phyloP scores from a whole-genome alignment of 2,113 vertebrate species.

The Miniopterus natalensis region DNA sequence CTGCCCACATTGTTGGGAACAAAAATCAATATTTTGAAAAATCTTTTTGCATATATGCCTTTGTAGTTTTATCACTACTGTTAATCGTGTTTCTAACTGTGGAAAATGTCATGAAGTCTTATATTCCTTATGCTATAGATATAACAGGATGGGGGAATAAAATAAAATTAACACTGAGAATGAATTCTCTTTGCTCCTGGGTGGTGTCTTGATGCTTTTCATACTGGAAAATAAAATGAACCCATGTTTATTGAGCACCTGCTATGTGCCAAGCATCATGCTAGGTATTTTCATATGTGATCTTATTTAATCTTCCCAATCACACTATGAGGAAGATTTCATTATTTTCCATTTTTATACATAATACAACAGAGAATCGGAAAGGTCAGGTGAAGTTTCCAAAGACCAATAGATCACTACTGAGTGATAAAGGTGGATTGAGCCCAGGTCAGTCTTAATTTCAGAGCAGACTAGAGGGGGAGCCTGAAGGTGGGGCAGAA shows the following conservation, averaged over 20 bases:
- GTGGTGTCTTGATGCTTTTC: neutral
- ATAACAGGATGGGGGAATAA: neutral
- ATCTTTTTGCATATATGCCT: neutral
- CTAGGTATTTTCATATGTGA: neutral
- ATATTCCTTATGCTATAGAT: neutral
- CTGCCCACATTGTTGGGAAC: neutral
- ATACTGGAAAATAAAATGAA: neutral
- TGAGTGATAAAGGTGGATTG: neutral
- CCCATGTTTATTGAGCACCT: neutral
- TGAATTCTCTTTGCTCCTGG: neutral
- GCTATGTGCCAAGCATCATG: neutral
- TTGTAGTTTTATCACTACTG: neutral
- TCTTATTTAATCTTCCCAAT: neutral
- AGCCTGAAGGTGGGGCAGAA: neutral
- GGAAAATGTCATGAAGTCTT: neutral
- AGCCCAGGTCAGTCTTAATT: neutral
- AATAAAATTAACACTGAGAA: neutral
- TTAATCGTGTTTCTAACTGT: neutral
- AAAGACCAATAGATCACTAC: neutral
- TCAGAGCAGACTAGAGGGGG: neutral
- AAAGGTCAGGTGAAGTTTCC: neutral
- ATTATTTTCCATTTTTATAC: neutral
- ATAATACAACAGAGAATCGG: neutral
- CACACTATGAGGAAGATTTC: neutral
- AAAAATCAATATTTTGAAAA: constrained; percentile 17